Base-by-base conservation (phyloP, 2,113 vertebrate species). In the Bubo scandiacus region DNA sequence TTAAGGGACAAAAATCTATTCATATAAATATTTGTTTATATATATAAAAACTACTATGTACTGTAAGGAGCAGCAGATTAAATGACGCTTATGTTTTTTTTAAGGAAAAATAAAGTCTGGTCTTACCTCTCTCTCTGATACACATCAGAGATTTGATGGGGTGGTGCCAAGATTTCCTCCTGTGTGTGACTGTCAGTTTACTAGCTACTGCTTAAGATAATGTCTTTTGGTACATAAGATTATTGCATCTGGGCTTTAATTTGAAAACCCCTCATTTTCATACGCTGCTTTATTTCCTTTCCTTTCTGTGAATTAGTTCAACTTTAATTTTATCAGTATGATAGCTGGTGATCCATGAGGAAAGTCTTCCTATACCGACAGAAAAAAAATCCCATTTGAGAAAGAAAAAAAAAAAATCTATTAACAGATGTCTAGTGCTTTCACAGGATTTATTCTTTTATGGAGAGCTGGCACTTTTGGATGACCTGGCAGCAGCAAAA, bases 381-480 rank as follows among this genome's bases (percentile, higher is more conserved):
- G 63, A 92, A 95, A 95, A 43, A 86, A 61, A 95, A 91, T 88
- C 77, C n/a, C 30, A 66, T 62, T 65, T 86, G 72, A 86, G 70
- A 92, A 88, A 82, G 7, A 49, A 63, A 67, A 34, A 59, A 45
- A 59, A 32, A 80, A 80, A 88, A 91, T 92, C 92, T 95, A 72
- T 85, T 96, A 96, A 88, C 59, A 90, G 83, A 77, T 78, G 80
- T 59, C 59, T 58, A 68, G 25, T 62, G 43, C 80, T 94, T 95
- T 96, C 85, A 85, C 66, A 34, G 55, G 43, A 96, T 79, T 94
- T 90, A 94, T 97, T 94, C 77, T 88, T 85, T 89, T 88, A 83
- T 42, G 80, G 86, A 85, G 61, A 38, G 2, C 40, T 84, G 59
- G 71, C 73, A 91, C 91, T 96, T 97, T 68, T 92, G 84, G 81